Base-by-base conservation (phyloP, 2,888 invertebrate genomes). In the Rhorus exstirpatorius region DNA sequence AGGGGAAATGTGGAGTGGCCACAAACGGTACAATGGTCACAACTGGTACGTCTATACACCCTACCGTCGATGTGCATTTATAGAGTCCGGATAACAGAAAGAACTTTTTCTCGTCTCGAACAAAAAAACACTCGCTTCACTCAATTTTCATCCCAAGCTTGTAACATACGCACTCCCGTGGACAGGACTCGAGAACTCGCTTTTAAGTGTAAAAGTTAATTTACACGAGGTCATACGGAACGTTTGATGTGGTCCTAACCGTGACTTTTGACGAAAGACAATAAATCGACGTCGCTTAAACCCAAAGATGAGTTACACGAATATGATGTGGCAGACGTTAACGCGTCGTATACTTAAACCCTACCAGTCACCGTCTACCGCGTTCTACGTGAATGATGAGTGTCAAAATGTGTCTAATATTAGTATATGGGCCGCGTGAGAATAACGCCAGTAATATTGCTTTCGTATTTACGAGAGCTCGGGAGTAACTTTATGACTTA, bases 281-380 rank as follows among this genome's bases (percentile, higher is more conserved):
- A 89, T 88, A 87, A 89, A 89, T 86, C 88, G 89, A 86, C 84
- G 89, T 88, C 88, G 83, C 72, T 87, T 84, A 84, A 84, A 79
- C 86, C 81, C 86, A 85, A 81, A 72, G 77, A 67, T 81, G 77
- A 80, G 86, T 86, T 85, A 88, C 87, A 83, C 86, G 88, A 88
- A 90, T 89, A 89, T 89, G 91, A 91, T 86, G 87, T 87, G 84
- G 83, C 82, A 89, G 89, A 88, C 86, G 87, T 87, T 87, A 88
- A 88, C 88, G 87, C 86, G 88, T 88, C 85, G 85, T 87, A 67
- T 44, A 41, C 21, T 84, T 83, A 77, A 77, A 84, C 76, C 24
- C 81, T 79, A 79, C 77, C 74, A 81, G 79, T 83, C 81, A 60
- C 55, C 51, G 53, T 68, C 35, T 19, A 21, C 35, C 68, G 12